Conservation (phyloP, 2,797 vertebrate species). For the Pipistrellus pipistrellus region DNA sequence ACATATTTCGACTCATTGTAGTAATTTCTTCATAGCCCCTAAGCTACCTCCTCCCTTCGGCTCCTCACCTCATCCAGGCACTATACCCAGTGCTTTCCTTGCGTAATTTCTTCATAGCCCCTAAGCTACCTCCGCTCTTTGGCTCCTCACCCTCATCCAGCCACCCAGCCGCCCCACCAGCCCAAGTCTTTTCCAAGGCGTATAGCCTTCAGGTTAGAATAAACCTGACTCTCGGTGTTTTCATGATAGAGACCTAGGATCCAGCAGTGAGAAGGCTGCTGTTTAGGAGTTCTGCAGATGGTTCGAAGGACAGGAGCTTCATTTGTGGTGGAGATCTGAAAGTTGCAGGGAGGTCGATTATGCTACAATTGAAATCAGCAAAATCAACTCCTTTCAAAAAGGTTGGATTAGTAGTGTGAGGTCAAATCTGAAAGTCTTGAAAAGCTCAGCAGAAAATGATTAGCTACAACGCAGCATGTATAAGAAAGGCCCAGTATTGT, state of each 20-base stretch:
- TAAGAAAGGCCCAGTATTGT: not conserved
- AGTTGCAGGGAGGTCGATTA: not conserved
- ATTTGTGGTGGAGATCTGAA: not conserved
- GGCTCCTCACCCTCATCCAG: not conserved
- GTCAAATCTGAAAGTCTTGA: not conserved
- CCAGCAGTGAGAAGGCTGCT: not conserved
- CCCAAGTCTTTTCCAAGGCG: not conserved
- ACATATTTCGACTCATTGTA: not conserved
- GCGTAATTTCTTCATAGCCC: not conserved
- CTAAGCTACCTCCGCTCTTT: not conserved
- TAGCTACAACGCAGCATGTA: not conserved
- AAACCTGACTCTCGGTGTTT: not conserved
- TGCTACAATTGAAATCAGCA: conserved; percentile 8
- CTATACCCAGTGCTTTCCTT: too few species aligned
- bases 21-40: not conserved
- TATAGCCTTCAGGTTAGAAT: not conserved
- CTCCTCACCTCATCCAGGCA: too few species aligned
- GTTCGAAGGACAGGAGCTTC: not conserved
- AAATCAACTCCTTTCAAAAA: not conserved
- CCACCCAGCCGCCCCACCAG: not conserved
- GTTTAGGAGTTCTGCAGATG: not conserved
- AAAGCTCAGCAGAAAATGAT: not conserved
- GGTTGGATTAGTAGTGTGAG: not conserved
- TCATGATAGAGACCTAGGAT: not conserved
- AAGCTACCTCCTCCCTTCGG: not conserved